Conservation (phyloP, 2,888 invertebrate species). For the Scaptomyza polygonia region DNA sequence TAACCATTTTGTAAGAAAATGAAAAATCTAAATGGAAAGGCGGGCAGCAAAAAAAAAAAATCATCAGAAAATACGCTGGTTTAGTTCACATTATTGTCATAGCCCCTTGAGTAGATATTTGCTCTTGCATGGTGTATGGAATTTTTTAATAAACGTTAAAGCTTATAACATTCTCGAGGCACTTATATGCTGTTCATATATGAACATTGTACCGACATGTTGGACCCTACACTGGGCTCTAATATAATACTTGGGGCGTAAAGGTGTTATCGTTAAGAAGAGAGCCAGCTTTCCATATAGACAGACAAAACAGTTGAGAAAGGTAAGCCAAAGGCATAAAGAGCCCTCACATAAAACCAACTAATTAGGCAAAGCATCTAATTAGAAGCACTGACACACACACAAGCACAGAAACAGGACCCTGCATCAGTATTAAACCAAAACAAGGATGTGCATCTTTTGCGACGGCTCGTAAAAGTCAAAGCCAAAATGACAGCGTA, state of each 20-base stretch:
- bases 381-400: slow-evolving; percentile 63
- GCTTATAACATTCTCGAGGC: slow-evolving; percentile 73
- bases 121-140: slow-evolving; percentile 58
- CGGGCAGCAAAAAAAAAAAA: slow-evolving; percentile 39
- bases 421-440: slow-evolving; percentile 13
- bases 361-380: slow-evolving; percentile 78
- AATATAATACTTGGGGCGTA: background rate
- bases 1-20: slow-evolving; percentile 75
- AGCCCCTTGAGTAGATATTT: slow-evolving; percentile 36
- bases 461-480: slow-evolving; percentile 75
- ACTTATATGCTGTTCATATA: no score
- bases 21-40: slow-evolving; percentile 61
- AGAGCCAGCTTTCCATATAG: background rate
- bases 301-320: slow-evolving; percentile 32
- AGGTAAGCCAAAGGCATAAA: slow-evolving; percentile 76
- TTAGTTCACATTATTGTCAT: slow-evolving; percentile 76
- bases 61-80: slow-evolving; percentile 73
- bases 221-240: slow-evolving; percentile 21
- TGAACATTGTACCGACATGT: slow-evolving; percentile 44
- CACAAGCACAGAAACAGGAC: slow-evolving; percentile 3
- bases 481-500: slow-evolving; percentile 76
- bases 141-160: slow-evolving; percentile 79
- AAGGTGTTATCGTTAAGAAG: background rate
- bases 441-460: slow-evolving; percentile 72
- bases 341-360: slow-evolving; percentile 74